These are phyloP conservation scores for Setophaga coronata DNA, from an alignment of 2,113 vertebrate genomes.

Conservation along the genomic window DNA sequence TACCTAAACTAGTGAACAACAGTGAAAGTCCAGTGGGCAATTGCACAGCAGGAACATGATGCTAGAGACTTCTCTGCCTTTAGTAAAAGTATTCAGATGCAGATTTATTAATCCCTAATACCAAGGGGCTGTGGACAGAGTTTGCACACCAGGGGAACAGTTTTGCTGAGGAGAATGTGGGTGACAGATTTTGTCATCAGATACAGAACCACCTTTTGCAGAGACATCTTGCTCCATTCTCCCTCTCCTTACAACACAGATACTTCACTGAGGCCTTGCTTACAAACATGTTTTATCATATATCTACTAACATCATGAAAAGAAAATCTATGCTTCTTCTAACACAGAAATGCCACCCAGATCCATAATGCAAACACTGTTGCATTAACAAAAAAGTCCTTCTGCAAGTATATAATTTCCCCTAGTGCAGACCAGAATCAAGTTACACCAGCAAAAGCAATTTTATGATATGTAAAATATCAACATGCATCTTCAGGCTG, in stretches of 20 bases:
- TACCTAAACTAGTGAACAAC: constrained; percentile 19
- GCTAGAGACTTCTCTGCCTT: constrained; percentile 11
- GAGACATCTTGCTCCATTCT: background rate
- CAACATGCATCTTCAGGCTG: background rate
- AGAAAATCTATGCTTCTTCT: background rate
- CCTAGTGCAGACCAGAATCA: background rate
- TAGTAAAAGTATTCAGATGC: background rate
- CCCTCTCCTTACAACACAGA: constrained; percentile 4
- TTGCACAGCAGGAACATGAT: constrained; percentile 47
- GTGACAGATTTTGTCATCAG: background rate
- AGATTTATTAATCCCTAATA: background rate
- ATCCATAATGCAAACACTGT: background rate
- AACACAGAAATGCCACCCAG: background rate
- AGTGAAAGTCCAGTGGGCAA: constrained; percentile 42
- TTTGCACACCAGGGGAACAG: background rate
- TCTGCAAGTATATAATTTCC: background rate
- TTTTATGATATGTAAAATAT: background rate
- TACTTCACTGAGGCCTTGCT: background rate
- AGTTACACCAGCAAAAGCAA: background rate
- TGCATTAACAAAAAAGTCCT: background rate
- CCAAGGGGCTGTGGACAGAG: background rate
- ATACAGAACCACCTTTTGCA: background rate
- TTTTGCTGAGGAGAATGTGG: background rate
- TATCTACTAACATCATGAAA: background rate
- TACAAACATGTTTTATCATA: background rate